Base-by-base conservation (phyloP, 1,140 invertebrate species). In the Calycopis cecrops region DNA sequence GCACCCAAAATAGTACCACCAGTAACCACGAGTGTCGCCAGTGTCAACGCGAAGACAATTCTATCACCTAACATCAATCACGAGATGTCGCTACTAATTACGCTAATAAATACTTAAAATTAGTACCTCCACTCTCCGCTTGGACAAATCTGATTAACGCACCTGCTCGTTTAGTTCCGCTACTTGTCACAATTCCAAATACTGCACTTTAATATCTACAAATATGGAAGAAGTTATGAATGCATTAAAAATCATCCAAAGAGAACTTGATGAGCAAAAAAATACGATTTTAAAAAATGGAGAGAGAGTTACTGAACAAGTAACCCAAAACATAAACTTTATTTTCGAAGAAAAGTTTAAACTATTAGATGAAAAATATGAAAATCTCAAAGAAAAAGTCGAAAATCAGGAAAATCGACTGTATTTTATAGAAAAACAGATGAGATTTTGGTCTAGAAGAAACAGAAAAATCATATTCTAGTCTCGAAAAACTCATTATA, bases 311-410 rank as follows among this genome's bases (percentile, higher is more conserved):
- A 34, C 33, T 3, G 51, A 48, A 21, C 28, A 48, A 48, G 50
- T 59, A 0, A 53, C 57, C 4, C 50, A 53, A 49, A 59, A 59
- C 33, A 42, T 59, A 53, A 53, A 53, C 40, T 28, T 11, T 11
- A 38, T 48, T 12, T 11, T 48, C 3, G 57, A 58, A 35, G 57
- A 58, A 2, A 58, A 53, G 9, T 48, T 52, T 33, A 18, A 58
- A 12, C 7, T 49, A 40, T 48, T 52, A 1, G 14, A 52, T 18
- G 44, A 48, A 49, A 48, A 53, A 10, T 53, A 37, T 11, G 44
- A 59, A 4, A 1, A 48, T 33, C n/a, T 53, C 35, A 53, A 18
- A 14, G 51, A 53, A 42, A 59, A 47, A 40, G n/a, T 11, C 10
- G 50, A 53, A 48, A 59, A 59, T 6, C 42, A 53, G n/a, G 44